Evolutionary conservation across 2,888 invertebrate species (phyloP), one percentile per base, ranked within the genome.

Genomic region (Timandra comae): DNA sequence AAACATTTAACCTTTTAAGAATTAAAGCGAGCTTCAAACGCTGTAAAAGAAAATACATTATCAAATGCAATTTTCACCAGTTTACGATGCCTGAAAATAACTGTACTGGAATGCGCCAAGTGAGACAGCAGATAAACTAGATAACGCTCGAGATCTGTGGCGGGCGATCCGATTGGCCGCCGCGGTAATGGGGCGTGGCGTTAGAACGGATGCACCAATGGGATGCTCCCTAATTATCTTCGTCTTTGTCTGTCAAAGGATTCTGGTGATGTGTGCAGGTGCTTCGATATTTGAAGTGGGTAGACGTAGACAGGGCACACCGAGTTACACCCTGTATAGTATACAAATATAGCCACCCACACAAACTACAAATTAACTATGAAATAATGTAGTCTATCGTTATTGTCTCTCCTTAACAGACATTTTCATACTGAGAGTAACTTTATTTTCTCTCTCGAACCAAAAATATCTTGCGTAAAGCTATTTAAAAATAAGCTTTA

Each of bases 71-170:
- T 24, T 24, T 24, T 24, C 24, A 24, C 9, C 9, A 24, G 6
- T 42, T 39, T 41, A 44, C 51, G 56, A 56, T 56, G 46, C 56
- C 75, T 79, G 79, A 78, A 81, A 82, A 79, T 79, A 80, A 65
- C 64, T 50, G 48, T 51, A 24, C 47, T 56, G 44, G 58, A 60
- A 60, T 62, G 62, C 62, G 58, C 67, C 64, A 82, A 82, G 82
- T 70, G 84, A 84, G 82, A 85, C 74, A 67, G 82, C 72, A 80
- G 84, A 84, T 78, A 80, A 42, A 82, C 75, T 76, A 85, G 85
- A 85, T 82, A 84, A 85, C 71, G 84, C 63, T 75, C 86, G 86
- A 79, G 88, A 88, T 86, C 88, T 86, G 81, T 86, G 79, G 67
- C 72, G 71, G 63, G 52, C 55, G 53, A 45, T 44, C 66, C 49